phyloP scores from a whole-genome alignment of 2,797 vertebrate genomes.

The Calcarius lapponicus region DNA sequence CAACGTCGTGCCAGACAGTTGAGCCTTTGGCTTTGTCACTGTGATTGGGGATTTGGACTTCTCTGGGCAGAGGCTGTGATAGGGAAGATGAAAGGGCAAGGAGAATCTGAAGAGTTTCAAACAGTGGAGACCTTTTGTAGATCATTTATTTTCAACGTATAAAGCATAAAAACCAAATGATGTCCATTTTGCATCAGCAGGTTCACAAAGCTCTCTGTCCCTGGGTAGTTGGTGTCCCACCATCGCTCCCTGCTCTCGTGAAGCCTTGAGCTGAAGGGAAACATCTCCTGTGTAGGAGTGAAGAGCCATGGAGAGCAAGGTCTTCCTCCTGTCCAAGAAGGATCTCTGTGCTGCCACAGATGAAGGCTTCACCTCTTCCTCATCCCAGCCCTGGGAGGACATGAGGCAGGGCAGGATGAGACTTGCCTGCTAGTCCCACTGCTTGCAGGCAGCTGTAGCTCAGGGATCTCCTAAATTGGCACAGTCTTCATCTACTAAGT shows the following conservation, averaged over 20 bases:
- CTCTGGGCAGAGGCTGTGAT: fast-evolving
- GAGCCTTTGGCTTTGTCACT: not conserved
- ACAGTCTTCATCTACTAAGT: not conserved
- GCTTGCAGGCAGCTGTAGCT: not conserved
- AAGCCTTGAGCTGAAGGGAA: fast-evolving
- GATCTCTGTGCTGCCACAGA: fast-evolving
- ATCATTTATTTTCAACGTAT: not conserved
- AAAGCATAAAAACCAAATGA: not conserved
- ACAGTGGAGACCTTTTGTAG: not conserved
- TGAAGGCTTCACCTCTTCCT: not conserved
- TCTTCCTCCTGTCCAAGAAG: not conserved
- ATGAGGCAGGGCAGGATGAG: not conserved
- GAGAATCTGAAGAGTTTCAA: not conserved
- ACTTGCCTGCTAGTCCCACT: fast-evolving
- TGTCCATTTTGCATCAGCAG: fast-evolving
- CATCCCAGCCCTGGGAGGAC: not conserved
- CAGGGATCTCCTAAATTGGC: not conserved
- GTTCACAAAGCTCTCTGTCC: not conserved
- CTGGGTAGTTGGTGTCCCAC: not conserved
- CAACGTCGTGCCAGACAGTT: not conserved
- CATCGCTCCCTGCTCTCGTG: fast-evolving
- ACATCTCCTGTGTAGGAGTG: not conserved
- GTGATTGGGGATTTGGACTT: not conserved
- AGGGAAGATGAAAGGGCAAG: not conserved
- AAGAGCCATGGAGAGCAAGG: not conserved